Base-by-base conservation (phyloP, 1,140 invertebrate genomes). In the Caenorhabditis remanei region DNA sequence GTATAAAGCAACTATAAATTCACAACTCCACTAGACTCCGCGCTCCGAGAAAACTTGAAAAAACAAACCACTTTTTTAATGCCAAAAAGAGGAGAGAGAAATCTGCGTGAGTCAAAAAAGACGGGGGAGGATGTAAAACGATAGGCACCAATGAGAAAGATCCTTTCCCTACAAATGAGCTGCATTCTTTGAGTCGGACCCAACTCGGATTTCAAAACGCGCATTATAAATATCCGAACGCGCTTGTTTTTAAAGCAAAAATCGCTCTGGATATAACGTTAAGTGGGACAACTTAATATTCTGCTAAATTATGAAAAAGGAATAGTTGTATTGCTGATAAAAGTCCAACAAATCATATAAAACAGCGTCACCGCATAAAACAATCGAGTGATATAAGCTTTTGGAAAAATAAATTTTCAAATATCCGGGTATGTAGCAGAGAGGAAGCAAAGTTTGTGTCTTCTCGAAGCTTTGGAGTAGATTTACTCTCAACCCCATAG, bases 71-170 rank as follows among this genome's bases (percentile, higher is more conserved):
- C 14, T n/a, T 32, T 46, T 65, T 32, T 71, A 43, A 71, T 71
- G 65, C 65, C 65, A 71, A 11, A 46, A 46, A 11, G 32, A 32
- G 61, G 61, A 61, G 14, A 46, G n/a, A 21, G 53, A 50, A 50
- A 79, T 71, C 67, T 46, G 67, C 67, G 43, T 46, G 40, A 79
- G 71, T 50, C 71, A 79, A 50, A 79, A 58, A 79, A 79, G 43
- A 79, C 71, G 71, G 71, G 71, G 71, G 71, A 79, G 71, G 71
- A 79, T 79, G 71, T 79, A 79, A 79, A 79, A 79, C 71, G 46
- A 79, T 79, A 79, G 71, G 71, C 71, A 79, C 46, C 43, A 79
- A 79, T 79, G 71, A 79, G 71, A 79, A 79, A 79, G 71, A 79
- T 79, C 71, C 71, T 79, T 79, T 79, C 71, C 71, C 46, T 43